Evolutionary conservation across 2,888 invertebrate species (phyloP), one percentile per base, ranked within the genome.

Genomic region (Chymomyza procnemis): DNA sequence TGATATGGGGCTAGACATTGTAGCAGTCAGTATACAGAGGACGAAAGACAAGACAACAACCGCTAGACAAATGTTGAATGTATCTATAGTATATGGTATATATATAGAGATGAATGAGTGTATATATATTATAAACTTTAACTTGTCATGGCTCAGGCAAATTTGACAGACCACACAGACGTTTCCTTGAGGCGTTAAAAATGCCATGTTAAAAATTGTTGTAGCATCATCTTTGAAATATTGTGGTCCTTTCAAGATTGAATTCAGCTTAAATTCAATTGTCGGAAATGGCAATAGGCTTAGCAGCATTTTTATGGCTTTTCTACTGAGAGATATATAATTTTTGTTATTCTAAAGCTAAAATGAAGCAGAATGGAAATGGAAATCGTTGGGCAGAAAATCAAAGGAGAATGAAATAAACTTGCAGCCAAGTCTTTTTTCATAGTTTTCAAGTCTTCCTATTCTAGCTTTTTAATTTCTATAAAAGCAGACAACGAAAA

Each of bases 41-140:
- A 56, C n/a, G 34, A 5, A 12, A 41, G 34, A 41, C 34, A 41
- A 41, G 50, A 50, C 16, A 19, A 16, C 16, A 50, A 50, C 8
- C 9, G 50, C 4, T 16, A 50, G 19, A 34, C 50, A 67, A 67
- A 65, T 61, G 56, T 65, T 72, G 68, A 76, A 80, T 76, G 73
- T 26, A 71, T 46, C 75, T 64, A 69, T n/a, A n/a, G n/a, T n/a
- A n/a, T n/a, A n/a, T n/a, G n/a, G n/a, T n/a, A n/a, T n/a, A n/a
- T n/a, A n/a, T 41, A 41, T 66, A 26, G 56, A 68, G 66, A 69
- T 71, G 65, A 70, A 74, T 16, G 50, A 50, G 50, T 50, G 19
- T 5, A 50, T 41, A 12, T 41, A 41, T 41, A 12, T 41, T 41
- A 41, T 41, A 41, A 41, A 41, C 34, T 41, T 41, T 41, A 41